Percentiles rank a stretch among this genome's conserved stretches.
These are phyloP conservation scores for Cylloceria caligata DNA, from an alignment of 2,888 invertebrate species.

Conservation along the genomic window DNA sequence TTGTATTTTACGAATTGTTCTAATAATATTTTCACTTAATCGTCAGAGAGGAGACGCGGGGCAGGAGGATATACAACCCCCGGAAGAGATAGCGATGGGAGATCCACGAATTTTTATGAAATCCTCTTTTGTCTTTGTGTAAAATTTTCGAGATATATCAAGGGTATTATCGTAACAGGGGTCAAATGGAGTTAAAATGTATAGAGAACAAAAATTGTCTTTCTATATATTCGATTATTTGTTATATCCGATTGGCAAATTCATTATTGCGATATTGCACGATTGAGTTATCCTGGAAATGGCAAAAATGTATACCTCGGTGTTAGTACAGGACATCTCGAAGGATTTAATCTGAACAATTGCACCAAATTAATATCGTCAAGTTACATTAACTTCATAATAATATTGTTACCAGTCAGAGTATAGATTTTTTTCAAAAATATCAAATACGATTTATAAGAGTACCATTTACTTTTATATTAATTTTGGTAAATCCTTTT, in stretches of 20 bases:
- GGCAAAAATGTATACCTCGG: background rate
- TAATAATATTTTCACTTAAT: constrained; percentile 37
- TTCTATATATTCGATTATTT: too few relatives aligned
- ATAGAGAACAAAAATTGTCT: background rate
- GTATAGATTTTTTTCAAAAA: too few relatives aligned
- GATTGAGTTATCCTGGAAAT: background rate
- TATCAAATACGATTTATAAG: too few relatives aligned
- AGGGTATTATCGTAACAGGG: background rate
- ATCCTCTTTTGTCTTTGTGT: constrained; percentile 25
- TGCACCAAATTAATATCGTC: too few relatives aligned
- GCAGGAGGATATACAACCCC: constrained; percentile 19
- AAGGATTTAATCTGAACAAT: too few relatives aligned
- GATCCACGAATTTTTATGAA: constrained; percentile 11
- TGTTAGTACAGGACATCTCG: too few relatives aligned
- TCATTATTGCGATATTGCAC: background rate
- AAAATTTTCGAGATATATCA: constrained; percentile 9
- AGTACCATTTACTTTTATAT: too few relatives aligned
- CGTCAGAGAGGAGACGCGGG: constrained; percentile 46
- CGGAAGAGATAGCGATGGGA: constrained; percentile 22
- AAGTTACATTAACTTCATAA: too few relatives aligned
- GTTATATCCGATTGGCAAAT: too few relatives aligned
- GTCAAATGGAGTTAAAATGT: background rate
- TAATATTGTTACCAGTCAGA: too few relatives aligned
- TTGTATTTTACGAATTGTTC: constrained; percentile 4
- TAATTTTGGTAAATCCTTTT: too few relatives aligned